phyloP scores from a whole-genome alignment of 2,888 invertebrate species.

The Diadromus collaris region DNA sequence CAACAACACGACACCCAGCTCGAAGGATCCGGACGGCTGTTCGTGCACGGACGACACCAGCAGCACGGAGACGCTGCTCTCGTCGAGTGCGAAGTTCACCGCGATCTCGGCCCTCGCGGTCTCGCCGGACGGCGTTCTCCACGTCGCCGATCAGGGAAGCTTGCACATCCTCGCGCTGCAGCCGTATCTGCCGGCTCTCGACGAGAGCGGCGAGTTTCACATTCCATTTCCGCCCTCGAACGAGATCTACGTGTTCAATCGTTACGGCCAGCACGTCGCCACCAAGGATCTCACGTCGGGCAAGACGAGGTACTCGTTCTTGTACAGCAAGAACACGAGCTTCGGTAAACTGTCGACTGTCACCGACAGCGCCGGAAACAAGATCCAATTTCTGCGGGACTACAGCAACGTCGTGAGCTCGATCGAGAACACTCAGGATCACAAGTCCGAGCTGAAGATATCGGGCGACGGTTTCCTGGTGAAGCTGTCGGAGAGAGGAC shows the following conservation, averaged over 20 bases:
- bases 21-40: constrained; percentile 79
- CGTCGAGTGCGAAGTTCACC: constrained; percentile 94
- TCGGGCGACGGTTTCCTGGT: constrained; percentile 96
- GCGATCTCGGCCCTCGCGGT: constrained; percentile 95
- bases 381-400: constrained; percentile 94
- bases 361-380: constrained; percentile 96
- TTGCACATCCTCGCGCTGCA: constrained; percentile 92
- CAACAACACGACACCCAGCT: constrained; percentile 74
- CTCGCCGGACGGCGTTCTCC: constrained; percentile 96
- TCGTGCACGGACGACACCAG: constrained; percentile 86
- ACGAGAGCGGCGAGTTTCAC: constrained; percentile 94
- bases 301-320: constrained; percentile 95
- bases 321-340: constrained; percentile 98
- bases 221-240: constrained; percentile 96
- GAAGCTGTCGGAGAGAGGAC: constrained; percentile 93
- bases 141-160: constrained; percentile 97
- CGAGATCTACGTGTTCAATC: constrained; percentile 96
- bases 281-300: constrained; percentile 98
- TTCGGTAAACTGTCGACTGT: constrained; percentile 97
- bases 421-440: constrained; percentile 96
- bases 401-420: constrained; percentile 96
- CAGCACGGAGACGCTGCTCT: constrained; percentile 91
- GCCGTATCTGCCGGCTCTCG: constrained; percentile 93
- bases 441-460: constrained; percentile 95
- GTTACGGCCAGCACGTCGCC: constrained; percentile 98